Percentiles rank a stretch among this genome's conserved stretches.
These are phyloP conservation scores for Tenthredo mesomela DNA, from an alignment of 2,888 invertebrate species.

Conservation along the genomic window DNA sequence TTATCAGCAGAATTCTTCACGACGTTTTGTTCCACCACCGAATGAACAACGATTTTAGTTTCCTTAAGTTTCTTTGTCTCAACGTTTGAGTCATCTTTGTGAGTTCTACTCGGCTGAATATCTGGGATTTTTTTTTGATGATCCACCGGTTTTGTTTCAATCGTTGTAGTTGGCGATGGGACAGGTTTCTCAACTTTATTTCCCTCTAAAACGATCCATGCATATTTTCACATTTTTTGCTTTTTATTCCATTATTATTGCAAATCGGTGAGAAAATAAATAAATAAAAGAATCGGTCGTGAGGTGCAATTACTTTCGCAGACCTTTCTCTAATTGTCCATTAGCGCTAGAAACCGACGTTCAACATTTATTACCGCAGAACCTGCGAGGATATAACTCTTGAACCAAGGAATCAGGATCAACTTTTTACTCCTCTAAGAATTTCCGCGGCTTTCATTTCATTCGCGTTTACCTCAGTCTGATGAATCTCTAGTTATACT, in stretches of 20 bases:
- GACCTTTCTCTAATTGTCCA: not conserved
- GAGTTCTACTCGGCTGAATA: slow-evolving; percentile 74
- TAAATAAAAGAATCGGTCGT: not conserved
- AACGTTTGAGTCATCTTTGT: slow-evolving; percentile 65
- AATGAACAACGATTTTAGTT: slow-evolving; percentile 72
- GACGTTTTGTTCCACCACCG: slow-evolving; percentile 69
- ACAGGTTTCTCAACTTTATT: slow-evolving; percentile 56
- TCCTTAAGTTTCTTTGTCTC: slow-evolving; percentile 71
- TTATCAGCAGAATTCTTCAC: slow-evolving; percentile 64
- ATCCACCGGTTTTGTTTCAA: slow-evolving; percentile 73
- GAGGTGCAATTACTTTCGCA: not conserved
- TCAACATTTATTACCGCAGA: not conserved
- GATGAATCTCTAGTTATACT: not conserved
- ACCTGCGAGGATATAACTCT: not conserved
- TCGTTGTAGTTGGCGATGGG: slow-evolving; percentile 62
- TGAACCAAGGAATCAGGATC: not conserved
- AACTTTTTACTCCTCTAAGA: not conserved
- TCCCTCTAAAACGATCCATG: slow-evolving; percentile 50
- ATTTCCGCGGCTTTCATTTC: slow-evolving; percentile 20
- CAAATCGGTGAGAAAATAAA: not conserved
- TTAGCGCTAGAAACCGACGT: not conserved
- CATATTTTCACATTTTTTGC: not conserved
- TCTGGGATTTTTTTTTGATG: slow-evolving; percentile 68
- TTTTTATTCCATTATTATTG: not conserved
- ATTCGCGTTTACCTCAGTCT: not conserved